Percentiles rank a stretch among this genome's conserved stretches.
phyloP scores from a whole-genome alignment of 1,140 invertebrate species.

The Drosophila ananassae region DNA sequence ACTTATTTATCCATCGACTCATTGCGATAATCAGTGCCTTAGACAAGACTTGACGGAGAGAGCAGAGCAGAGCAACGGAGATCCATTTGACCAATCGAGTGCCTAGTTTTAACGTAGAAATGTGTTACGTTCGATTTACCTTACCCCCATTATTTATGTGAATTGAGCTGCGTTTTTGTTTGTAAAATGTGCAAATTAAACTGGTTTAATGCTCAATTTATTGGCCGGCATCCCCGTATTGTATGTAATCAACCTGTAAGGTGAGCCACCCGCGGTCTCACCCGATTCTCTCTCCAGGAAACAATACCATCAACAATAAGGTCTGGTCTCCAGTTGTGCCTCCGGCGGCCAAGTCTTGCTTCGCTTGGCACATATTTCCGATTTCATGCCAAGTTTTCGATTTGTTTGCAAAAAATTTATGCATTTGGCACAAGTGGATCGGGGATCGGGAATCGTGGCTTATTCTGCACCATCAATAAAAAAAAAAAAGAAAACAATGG shows the following conservation, averaged over 20 bases:
- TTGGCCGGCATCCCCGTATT: neutral
- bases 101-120: conserved; percentile 31
- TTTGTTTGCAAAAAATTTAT: conserved; percentile 39
- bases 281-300: conserved; percentile 2
- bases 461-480: conserved; percentile 10
- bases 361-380: conserved; percentile 24
- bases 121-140: conserved; percentile 26
- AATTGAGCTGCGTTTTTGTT: conserved; percentile 24
- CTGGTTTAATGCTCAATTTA: conserved; percentile 34
- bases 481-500: neutral
- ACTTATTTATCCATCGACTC: conserved; percentile 48
- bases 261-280: neutral
- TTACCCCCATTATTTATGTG: conserved; percentile 11
- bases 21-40: conserved; percentile 41
- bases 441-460: neutral
- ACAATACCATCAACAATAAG: neutral
- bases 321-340: neutral
- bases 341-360: conserved; percentile 22
- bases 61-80: conserved; percentile 2
- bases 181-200: conserved; percentile 50
- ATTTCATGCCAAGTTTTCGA: conserved; percentile 32
- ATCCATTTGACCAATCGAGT: conserved; percentile 31
- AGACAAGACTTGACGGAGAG: conserved; percentile 24
- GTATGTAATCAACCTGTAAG: conserved; percentile 6
- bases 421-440: conserved; percentile 48